These are phyloP conservation scores for Andricus curvator DNA, from an alignment of 2,888 invertebrate genomes.

Conservation along the genomic window DNA sequence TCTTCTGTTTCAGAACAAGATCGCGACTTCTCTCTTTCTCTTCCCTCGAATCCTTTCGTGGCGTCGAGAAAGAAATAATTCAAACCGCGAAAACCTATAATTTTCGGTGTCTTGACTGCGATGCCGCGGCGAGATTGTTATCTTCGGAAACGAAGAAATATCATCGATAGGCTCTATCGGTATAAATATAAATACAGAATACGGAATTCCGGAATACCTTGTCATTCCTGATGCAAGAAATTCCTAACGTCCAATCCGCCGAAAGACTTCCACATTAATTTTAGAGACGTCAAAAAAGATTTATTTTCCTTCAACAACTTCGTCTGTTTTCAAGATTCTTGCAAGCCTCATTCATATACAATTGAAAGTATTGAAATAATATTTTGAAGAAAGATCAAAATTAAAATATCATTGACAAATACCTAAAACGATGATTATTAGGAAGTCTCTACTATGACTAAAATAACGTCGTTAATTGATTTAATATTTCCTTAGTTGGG, in stretches of 20 bases:
- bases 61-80: slow-evolving; percentile 69
- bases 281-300: slow-evolving; percentile 3
- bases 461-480: no score
- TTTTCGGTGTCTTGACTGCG: slow-evolving; percentile 63
- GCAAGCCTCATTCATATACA: not conserved
- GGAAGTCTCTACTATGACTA: no score
- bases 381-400: no score
- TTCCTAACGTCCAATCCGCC: slow-evolving; percentile 9
- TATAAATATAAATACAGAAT: slow-evolving; percentile 42
- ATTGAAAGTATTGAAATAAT: not conserved
- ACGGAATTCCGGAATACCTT: slow-evolving; percentile 3
- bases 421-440: no score
- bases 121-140: slow-evolving; percentile 40
- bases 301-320: not conserved
- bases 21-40: slow-evolving; percentile 12
- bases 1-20: slow-evolving; percentile 31
- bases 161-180: slow-evolving; percentile 38
- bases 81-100: slow-evolving; percentile 76
- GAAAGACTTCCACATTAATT: slow-evolving; percentile 9
- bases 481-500: no score
- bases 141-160: slow-evolving; percentile 45
- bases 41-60: slow-evolving; percentile 31
- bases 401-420: no score
- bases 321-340: not conserved
- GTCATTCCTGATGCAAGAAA: slow-evolving; percentile 24